phyloP scores from a whole-genome alignment of 2,888 invertebrate genomes.

The Eudemis profundana region DNA sequence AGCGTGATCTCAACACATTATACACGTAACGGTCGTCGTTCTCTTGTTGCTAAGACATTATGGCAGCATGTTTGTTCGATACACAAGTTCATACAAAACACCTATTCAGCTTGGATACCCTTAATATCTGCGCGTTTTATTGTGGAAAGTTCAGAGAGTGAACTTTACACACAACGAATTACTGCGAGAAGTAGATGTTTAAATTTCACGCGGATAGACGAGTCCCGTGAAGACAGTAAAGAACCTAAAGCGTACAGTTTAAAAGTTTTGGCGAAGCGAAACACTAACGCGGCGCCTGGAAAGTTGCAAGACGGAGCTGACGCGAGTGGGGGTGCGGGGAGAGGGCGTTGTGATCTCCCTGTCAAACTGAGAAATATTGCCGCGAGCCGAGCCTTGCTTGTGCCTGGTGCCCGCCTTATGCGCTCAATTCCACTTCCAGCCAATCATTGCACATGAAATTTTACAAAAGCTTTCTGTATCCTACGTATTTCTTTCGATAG shows the following conservation, averaged over 20 bases:
- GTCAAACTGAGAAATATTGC: constrained; percentile 81
- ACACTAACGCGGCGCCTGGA: constrained; percentile 70
- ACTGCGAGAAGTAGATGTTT: constrained; percentile 67
- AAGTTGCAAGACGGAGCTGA: constrained; percentile 75
- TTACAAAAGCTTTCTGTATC: neutral
- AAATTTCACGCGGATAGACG: constrained; percentile 71
- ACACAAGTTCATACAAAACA: constrained; percentile 48
- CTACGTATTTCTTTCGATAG: neutral
- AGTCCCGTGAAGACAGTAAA: constrained; percentile 76
- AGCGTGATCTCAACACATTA: constrained; percentile 72
- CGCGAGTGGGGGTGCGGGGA: constrained; percentile 58
- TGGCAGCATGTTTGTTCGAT: constrained; percentile 68
- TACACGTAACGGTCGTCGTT: constrained; percentile 70
- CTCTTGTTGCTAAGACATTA: constrained; percentile 73
- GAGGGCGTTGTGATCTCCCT: constrained; percentile 63
- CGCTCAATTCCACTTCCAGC: constrained; percentile 47
- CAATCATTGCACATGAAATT: constrained; percentile 16
- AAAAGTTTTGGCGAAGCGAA: constrained; percentile 75
- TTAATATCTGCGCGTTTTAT: constrained; percentile 54
- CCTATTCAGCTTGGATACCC: constrained; percentile 40
- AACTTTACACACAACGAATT: constrained; percentile 64
- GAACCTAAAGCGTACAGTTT: constrained; percentile 79
- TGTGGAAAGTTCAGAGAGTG: constrained; percentile 59
- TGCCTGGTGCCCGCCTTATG: constrained; percentile 54
- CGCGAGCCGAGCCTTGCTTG: constrained; percentile 58